Evolutionary conservation across 2,888 invertebrate genomes (phyloP).

Genomic region (Taphrorychus bicolor): DNA sequence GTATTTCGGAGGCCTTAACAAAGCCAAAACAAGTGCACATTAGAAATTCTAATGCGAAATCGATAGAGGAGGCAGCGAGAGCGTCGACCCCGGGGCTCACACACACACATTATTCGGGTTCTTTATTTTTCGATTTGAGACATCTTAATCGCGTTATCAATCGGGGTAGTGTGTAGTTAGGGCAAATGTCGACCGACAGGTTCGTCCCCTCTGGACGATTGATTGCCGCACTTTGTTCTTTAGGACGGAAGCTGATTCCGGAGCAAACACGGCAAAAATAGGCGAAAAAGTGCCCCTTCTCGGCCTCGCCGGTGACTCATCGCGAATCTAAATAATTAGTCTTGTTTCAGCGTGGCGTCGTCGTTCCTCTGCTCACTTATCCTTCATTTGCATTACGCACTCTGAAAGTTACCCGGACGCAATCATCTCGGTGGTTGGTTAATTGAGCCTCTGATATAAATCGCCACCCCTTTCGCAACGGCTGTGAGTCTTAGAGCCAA

Average conservation of each 20-base stretch:
- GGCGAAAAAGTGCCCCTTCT: not conserved
- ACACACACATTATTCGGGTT: too few species aligned
- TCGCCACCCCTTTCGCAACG: conserved; percentile 49
- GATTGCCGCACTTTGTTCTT: conserved; percentile 41
- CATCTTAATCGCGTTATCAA: conserved; percentile 41
- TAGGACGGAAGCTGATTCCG: conserved; percentile 16
- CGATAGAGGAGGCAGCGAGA: conserved; percentile 17
- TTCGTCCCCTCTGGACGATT: conserved; percentile 37
- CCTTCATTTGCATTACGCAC: conserved; percentile 29
- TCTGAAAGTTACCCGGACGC: conserved; percentile 49
- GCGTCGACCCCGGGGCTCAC: conserved; percentile 31
- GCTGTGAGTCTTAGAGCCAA: too few species aligned
- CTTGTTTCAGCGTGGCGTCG: not conserved
- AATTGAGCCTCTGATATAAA: conserved; percentile 46
- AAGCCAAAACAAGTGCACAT: conserved; percentile 13
- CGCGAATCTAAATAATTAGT: not conserved
- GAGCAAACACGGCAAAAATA: not conserved
- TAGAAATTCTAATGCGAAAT: conserved; percentile 33
- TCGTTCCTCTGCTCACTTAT: conserved; percentile 7
- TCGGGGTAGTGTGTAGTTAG: conserved; percentile 38
- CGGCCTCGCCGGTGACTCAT: not conserved
- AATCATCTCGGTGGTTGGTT: conserved; percentile 54
- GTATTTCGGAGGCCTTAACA: conserved; percentile 5
- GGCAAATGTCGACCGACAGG: conserved; percentile 37
- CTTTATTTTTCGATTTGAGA: conserved; percentile 42